A percentile compares a stretch with the other conserved stretches of the same genome.
These are phyloP conservation scores for Adela reaumurella DNA, from an alignment of 2,888 invertebrate species.

Conservation along the genomic window DNA sequence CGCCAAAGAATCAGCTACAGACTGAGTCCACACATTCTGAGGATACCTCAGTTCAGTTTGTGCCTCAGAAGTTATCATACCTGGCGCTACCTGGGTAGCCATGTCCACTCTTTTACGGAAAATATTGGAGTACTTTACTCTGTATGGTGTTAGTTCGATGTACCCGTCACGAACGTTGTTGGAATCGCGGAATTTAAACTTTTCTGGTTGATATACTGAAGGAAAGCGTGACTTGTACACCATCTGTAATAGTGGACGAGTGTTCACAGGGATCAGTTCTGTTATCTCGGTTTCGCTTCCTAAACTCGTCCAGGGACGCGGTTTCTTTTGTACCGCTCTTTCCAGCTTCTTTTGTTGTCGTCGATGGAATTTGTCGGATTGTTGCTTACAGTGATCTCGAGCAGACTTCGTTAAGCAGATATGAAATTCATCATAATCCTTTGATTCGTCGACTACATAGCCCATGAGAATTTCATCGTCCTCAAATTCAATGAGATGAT, in stretches of 20 bases:
- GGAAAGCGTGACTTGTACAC: constrained; percentile 66
- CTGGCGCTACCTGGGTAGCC: constrained; percentile 56
- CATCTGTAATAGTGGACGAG: constrained; percentile 60
- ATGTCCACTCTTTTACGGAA: constrained; percentile 54
- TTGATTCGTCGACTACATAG: constrained; percentile 61
- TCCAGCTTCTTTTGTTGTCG: constrained; percentile 55
- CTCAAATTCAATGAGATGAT: constrained; percentile 31
- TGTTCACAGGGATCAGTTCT: constrained; percentile 44
- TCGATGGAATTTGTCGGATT: constrained; percentile 49
- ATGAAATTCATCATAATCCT: constrained; percentile 65
- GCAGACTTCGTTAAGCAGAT: constrained; percentile 59
- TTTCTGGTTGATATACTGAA: constrained; percentile 30
- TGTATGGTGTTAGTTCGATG: constrained; percentile 59
- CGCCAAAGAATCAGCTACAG: constrained; percentile 35
- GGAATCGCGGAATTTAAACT: constrained; percentile 52
- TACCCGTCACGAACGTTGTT: constrained; percentile 65
- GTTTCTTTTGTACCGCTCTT: constrained; percentile 54
- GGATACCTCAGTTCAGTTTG: constrained; percentile 69
- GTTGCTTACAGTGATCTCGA: constrained; percentile 49
- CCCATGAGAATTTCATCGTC: constrained; percentile 58
- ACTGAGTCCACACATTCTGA: constrained; percentile 68
- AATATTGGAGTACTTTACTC: constrained; percentile 55
- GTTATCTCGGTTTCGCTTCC: constrained; percentile 67
- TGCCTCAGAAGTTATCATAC: constrained; percentile 38
- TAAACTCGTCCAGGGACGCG: constrained; percentile 54